phyloP scores from a whole-genome alignment of 2,888 invertebrate genomes.

The Eudemis profundana region DNA sequence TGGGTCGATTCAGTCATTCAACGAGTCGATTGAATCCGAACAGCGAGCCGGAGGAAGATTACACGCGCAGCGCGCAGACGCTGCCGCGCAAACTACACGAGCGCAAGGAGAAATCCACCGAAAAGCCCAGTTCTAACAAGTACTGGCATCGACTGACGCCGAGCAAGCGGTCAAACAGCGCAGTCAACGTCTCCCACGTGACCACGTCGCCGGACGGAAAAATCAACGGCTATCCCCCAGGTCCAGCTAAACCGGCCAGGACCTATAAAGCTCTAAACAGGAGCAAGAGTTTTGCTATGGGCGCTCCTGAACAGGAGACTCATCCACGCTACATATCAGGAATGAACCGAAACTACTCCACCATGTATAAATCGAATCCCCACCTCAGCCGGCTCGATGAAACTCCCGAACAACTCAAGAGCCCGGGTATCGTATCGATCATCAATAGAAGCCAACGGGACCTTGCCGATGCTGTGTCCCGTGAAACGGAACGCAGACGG shows the following conservation, averaged over 20 bases:
- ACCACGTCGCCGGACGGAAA: slow-evolving; percentile 69
- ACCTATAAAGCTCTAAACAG: slow-evolving; percentile 91
- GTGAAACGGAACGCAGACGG: slow-evolving; percentile 81
- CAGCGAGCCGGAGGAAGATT: slow-evolving; percentile 79
- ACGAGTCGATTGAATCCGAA: slow-evolving; percentile 89
- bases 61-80: slow-evolving; percentile 89
- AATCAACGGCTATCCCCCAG: slow-evolving; percentile 81
- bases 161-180: slow-evolving; percentile 85
- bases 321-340: slow-evolving; percentile 78
- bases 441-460: slow-evolving; percentile 94
- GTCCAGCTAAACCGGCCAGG: slow-evolving; percentile 91
- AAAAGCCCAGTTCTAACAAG: slow-evolving; percentile 76
- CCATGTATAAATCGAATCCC: slow-evolving; percentile 91
- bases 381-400: slow-evolving; percentile 90
- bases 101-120: slow-evolving; percentile 75
- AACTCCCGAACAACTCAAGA: slow-evolving; percentile 90
- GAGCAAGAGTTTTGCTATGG: slow-evolving; percentile 94
- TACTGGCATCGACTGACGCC: slow-evolving; percentile 82
- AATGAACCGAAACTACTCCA: slow-evolving; percentile 80
- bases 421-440: slow-evolving; percentile 94
- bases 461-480: slow-evolving; percentile 86
- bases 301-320: slow-evolving; percentile 85
- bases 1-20: slow-evolving; percentile 93
- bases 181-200: slow-evolving; percentile 87
- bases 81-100: slow-evolving; percentile 88